Percentiles rank a stretch among this genome's conserved stretches.
These are phyloP conservation scores for Metopia argyrocephala DNA, from an alignment of 2,888 invertebrate genomes.

Conservation along the genomic window DNA sequence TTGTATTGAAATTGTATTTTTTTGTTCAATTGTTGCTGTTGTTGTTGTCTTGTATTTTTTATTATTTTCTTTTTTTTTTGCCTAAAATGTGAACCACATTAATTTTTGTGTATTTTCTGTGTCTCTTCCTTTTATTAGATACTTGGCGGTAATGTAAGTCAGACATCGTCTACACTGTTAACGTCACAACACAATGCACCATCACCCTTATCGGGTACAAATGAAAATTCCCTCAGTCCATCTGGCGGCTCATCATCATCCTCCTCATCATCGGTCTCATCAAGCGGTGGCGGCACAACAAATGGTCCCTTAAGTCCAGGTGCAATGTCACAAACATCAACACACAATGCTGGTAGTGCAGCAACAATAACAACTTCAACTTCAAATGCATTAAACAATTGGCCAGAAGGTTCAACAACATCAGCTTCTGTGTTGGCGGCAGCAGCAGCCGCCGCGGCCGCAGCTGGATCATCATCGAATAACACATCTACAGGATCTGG, in stretches of 20 bases:
- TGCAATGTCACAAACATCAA: constrained; percentile 78
- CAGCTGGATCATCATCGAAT: constrained; percentile 48
- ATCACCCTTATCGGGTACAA: constrained; percentile 88
- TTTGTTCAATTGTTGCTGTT: constrained; percentile 41
- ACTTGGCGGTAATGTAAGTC: constrained; percentile 68
- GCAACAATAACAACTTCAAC: constrained; percentile 43
- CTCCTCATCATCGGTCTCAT: constrained; percentile 73
- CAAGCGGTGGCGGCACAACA: constrained; percentile 61
- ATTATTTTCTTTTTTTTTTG: constrained; percentile 1
- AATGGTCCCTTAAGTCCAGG: constrained; percentile 78
- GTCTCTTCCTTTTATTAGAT: constrained; percentile 66
- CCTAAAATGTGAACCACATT: constrained; percentile 43
- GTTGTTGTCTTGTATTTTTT: constrained; percentile 17
- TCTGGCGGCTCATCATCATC: constrained; percentile 80
- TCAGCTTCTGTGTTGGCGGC: constrained; percentile 59
- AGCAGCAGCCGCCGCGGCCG: constrained; percentile 62
- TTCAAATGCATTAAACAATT: constrained; percentile 38
- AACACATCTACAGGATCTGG: constrained; percentile 35
- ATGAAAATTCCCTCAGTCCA: constrained; percentile 85
- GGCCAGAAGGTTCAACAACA: constrained; percentile 37
- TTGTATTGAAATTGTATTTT: constrained; percentile 25
- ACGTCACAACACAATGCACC: constrained; percentile 78
- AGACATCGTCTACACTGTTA: constrained; percentile 82
- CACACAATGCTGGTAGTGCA: constrained; percentile 71
- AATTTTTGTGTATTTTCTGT: constrained; percentile 36